Evolutionary conservation across 2,797 vertebrate species (phyloP), one percentile per base, ranked within the genome.

Genomic region (Enteromius afrohamiltoni): DNA sequence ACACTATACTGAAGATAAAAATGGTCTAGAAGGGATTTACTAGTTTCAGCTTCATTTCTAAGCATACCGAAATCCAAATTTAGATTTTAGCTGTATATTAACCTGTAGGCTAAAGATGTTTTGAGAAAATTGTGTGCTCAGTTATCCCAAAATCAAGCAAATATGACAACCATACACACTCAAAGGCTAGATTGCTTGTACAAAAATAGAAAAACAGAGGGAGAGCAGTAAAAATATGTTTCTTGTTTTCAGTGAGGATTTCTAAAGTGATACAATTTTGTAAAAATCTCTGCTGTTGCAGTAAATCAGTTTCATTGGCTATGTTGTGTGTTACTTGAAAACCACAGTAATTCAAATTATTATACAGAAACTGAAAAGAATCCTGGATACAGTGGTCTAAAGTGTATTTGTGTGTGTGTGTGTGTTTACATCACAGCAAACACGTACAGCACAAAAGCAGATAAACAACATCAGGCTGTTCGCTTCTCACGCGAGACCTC

Each of bases 401-500:
- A 77, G 70, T 81, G 82, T 58, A 53, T 73, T 60, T n/a, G 40
- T 42, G 42, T 69, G 55, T 42, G 42, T 65, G 69, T 42, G 49
- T 80, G 64, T 84, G 73, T 73, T 80, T 84, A 81, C 74, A 77
- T 78, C 74, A 34, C 53, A 74, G 42, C 69, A 78, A 89, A 88
- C 73, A 87, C 87, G 87, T 90, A 91, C 88, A 89, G 75, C 89
- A 91, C 91, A 88, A 89, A 92, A 85, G 88, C 68, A 85, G 85
- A 87, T 86, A 86, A 84, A 93, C 93, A 91, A 92, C 91, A 91
- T 88, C 90, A 55, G 79, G 82, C 89, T 67, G 87, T 83, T 88
- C 77, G 87, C 90, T 93, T 94, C 92, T 93, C 93, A 94, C 90
- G 93, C 93, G 91, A 91, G 89, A 91, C 86, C 89, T 86, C 86